Conservation (phyloP, 2,888 invertebrate species). For the Pyrochroa serraticornis region DNA sequence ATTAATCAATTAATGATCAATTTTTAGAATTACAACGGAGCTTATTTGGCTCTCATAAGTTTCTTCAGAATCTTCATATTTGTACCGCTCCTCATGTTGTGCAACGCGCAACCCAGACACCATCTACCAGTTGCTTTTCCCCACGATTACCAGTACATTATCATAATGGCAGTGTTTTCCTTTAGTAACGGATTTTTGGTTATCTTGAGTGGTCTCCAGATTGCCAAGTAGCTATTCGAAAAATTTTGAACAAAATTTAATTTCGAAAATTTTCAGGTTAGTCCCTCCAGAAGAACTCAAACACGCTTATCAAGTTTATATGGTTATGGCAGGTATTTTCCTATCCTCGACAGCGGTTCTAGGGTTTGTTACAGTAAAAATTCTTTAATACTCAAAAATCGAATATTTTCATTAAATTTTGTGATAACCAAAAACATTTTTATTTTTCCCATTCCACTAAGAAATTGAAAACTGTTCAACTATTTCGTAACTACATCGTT, state of each 20-base stretch:
- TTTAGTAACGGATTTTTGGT: constrained; percentile 5
- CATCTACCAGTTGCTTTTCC: constrained; percentile 5
- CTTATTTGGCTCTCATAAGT: not conserved
- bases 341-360: not conserved
- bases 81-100: constrained; percentile 5
- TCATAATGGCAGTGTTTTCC: constrained; percentile 3
- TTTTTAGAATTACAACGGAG: not conserved
- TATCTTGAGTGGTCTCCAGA: not conserved
- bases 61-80: not conserved
- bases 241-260: too few relatives aligned
- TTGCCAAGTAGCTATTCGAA: too few relatives aligned
- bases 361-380: constrained; percentile 2
- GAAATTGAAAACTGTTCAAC: too few relatives aligned
- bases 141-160: constrained; percentile 1
- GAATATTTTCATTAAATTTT: too few relatives aligned
- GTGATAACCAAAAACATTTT: too few relatives aligned
- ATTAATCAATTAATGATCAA: too few relatives aligned
- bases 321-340: constrained; percentile 2
- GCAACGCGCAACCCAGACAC: constrained; percentile 10
- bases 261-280: not conserved
- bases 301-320: not conserved
- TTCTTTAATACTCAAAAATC: not conserved
- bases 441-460: too few relatives aligned
- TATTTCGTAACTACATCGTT: too few relatives aligned
- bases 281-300: constrained; percentile 1